These are phyloP conservation scores for Atherinosoma microstoma DNA, from an alignment of 2,797 vertebrate genomes.

Conservation along the genomic window DNA sequence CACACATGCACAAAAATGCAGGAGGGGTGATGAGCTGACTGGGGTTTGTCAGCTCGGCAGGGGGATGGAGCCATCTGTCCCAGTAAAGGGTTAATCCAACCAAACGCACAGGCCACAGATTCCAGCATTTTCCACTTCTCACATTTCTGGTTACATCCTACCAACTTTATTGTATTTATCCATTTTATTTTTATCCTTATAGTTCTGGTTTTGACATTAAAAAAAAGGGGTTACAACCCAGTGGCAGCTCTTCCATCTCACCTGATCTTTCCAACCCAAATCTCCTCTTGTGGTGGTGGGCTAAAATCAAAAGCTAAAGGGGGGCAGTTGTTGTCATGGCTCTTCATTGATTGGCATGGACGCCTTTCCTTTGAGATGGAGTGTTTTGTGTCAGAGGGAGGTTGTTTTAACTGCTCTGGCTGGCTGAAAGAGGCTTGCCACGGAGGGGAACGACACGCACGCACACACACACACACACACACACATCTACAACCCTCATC, in stretches of 20 bases:
- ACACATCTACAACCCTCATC: slow-evolving; percentile 30
- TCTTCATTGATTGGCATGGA: slow-evolving; percentile 40
- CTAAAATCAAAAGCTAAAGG: slow-evolving; percentile 42
- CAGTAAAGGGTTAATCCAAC: slow-evolving; percentile 87
- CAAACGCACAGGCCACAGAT: slow-evolving; percentile 77
- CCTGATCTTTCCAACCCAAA: slow-evolving; percentile 62
- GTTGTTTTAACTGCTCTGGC: slow-evolving; percentile 41
- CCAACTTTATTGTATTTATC: neutral
- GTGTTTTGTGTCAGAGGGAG: slow-evolving; percentile 48
- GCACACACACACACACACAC: neutral
- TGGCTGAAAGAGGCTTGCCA: slow-evolving; percentile 53
- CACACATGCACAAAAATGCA: slow-evolving; percentile 40
- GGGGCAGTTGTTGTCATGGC: slow-evolving; percentile 20
- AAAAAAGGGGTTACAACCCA: slow-evolving; percentile 4
- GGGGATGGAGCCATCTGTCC: slow-evolving; percentile 83
- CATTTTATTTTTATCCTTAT: neutral
- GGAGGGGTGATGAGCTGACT: slow-evolving; percentile 61
- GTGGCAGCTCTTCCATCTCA: slow-evolving; percentile 1
- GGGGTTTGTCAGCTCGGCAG: slow-evolving; percentile 73
- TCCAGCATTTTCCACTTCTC: slow-evolving; percentile 82
- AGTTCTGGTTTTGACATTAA: neutral
- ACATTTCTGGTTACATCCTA: slow-evolving; percentile 56
- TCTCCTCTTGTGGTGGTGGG: slow-evolving; percentile 28
- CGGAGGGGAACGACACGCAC: slow-evolving; percentile 23
- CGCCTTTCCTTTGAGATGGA: slow-evolving; percentile 51